Conservation (phyloP, 2,888 invertebrate genomes). For the Keiferia lycopersicella region DNA sequence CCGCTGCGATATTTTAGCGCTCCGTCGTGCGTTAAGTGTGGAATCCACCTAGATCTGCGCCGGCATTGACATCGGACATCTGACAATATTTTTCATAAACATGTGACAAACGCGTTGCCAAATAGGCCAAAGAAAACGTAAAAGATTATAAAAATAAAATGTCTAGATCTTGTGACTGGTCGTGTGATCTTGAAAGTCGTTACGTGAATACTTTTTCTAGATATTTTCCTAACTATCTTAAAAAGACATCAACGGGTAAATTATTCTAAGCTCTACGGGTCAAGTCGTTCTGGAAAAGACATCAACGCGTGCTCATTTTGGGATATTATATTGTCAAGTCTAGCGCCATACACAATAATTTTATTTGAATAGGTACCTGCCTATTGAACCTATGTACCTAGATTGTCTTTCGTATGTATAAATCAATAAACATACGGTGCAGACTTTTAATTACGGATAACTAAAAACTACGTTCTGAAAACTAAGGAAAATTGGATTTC, state of each 20-base stretch:
- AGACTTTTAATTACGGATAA: too few relatives aligned
- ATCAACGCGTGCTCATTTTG: background rate
- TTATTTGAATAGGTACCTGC: too few relatives aligned
- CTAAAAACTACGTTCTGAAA: too few relatives aligned
- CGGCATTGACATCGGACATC: background rate
- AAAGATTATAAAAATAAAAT: constrained; percentile 14
- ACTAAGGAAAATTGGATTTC: too few relatives aligned
- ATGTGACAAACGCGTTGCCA: constrained; percentile 18
- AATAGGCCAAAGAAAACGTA: constrained; percentile 24
- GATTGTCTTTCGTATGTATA: too few relatives aligned
- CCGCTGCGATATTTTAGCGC: too few relatives aligned
- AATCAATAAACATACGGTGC: too few relatives aligned
- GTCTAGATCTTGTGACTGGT: constrained; percentile 8
- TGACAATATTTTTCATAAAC: background rate
- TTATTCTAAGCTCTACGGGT: background rate
- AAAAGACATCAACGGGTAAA: background rate
- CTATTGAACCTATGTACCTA: too few relatives aligned
- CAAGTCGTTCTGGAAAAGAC: background rate
- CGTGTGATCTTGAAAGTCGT: background rate
- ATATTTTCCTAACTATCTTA: background rate
- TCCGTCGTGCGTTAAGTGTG: too few relatives aligned
- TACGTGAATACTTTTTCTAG: constrained; percentile 1
- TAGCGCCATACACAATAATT: too few relatives aligned
- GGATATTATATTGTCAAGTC: too few relatives aligned
- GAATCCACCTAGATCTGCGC: too few relatives aligned